Evolutionary conservation across 2,888 invertebrate genomes (phyloP).

Genomic region (Lasioglossum villosulum): DNA sequence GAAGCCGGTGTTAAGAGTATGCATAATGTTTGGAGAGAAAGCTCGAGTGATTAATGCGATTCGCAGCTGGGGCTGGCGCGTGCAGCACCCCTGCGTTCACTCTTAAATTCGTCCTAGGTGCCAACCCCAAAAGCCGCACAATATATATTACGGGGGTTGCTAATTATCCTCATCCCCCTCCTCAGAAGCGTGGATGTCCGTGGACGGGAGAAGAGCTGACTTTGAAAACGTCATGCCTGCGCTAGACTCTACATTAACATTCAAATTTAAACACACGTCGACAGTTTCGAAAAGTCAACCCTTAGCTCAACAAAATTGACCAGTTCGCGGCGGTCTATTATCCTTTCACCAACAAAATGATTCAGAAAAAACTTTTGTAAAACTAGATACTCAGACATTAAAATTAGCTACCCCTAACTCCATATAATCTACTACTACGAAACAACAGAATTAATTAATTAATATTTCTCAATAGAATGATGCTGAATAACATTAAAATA

Average conservation of each 20-base stretch:
- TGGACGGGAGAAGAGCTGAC: neutral
- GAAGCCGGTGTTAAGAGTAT: conserved; percentile 40
- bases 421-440: no score
- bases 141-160: conserved; percentile 77
- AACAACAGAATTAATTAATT: neutral
- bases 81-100: conserved; percentile 68
- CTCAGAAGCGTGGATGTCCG: neutral
- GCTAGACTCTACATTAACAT: neutral
- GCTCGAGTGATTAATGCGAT: conserved; percentile 82
- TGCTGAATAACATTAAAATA: neutral
- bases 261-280: neutral
- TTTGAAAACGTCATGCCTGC: neutral
- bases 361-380: neutral
- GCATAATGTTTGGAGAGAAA: conserved; percentile 60
- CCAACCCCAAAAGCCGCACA: conserved; percentile 76
- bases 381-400: no score
- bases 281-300: neutral
- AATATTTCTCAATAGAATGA: neutral
- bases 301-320: neutral
- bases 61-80: conserved; percentile 82
- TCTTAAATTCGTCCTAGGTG: conserved; percentile 74
- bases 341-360: neutral
- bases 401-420: neutral
- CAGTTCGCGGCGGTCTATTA: neutral
- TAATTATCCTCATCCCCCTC: conserved; percentile 74